phyloP scores from a whole-genome alignment of 2,888 invertebrate genomes.

The Phaonia tiefii region DNA sequence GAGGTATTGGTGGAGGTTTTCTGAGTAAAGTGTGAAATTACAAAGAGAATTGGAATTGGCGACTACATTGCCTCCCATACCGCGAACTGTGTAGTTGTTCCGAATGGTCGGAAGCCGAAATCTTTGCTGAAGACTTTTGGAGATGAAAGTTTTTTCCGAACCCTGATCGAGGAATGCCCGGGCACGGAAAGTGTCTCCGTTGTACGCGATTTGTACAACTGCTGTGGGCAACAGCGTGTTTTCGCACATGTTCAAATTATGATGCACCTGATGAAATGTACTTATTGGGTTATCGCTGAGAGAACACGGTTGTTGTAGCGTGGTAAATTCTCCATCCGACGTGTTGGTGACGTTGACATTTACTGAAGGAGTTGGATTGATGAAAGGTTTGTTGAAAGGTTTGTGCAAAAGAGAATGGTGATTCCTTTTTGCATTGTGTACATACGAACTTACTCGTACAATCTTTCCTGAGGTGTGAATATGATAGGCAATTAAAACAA shows the following conservation, averaged over 20 bases:
- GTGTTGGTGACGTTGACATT: background rate
- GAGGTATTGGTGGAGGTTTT: background rate
- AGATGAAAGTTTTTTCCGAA: conserved; percentile 3
- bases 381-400: too few species aligned
- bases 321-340: too few species aligned
- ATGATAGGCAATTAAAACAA: background rate
- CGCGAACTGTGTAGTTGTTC: background rate
- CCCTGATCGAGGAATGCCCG: background rate
- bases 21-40: background rate
- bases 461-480: background rate
- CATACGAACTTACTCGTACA: background rate
- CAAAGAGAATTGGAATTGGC: background rate
- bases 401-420: background rate
- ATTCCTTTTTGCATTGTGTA: conserved; percentile 1
- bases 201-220: background rate
- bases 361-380: background rate
- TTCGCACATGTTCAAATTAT: background rate
- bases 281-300: too few species aligned
- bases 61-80: conserved; percentile 24
- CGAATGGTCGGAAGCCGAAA: background rate
- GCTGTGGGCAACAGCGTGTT: background rate
- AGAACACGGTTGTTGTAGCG: too few species aligned
- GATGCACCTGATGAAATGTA: too few species aligned
- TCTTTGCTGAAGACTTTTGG: conserved; percentile 16
- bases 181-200: background rate